These are phyloP conservation scores for Premnoplex brunnescens DNA, from an alignment of 2,797 vertebrate genomes.

Conservation along the genomic window DNA sequence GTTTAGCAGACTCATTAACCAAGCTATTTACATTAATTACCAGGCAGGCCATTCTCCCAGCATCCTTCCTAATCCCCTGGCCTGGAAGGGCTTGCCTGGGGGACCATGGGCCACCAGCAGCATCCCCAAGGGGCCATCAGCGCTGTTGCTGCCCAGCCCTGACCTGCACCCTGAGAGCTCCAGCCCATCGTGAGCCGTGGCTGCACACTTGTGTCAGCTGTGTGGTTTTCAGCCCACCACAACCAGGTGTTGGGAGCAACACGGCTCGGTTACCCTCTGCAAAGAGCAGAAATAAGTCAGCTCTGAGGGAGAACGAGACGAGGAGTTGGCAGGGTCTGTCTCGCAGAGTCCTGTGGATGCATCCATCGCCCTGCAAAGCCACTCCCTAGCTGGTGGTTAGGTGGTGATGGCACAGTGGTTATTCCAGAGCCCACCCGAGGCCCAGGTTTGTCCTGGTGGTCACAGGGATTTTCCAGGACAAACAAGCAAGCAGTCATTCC, in stretches of 20 bases:
- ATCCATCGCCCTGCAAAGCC: not conserved
- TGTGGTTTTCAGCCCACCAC: not conserved
- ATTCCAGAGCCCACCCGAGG: not conserved
- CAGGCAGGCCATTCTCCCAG: not conserved
- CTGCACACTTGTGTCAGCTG: not conserved
- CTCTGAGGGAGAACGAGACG: not conserved
- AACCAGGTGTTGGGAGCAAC: not conserved
- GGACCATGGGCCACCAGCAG: not conserved
- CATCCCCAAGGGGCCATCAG: not conserved
- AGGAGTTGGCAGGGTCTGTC: not conserved
- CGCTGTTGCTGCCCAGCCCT: not conserved
- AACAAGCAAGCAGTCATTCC: not conserved
- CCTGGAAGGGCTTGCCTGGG: not conserved
- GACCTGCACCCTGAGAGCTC: not conserved
- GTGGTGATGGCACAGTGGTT: not conserved
- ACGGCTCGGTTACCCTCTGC: not conserved
- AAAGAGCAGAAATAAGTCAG: not conserved
- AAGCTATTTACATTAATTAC: slow-evolving; percentile 35
- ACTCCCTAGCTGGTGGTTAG: not conserved
- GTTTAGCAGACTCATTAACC: slow-evolving; percentile 48
- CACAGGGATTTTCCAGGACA: not conserved
- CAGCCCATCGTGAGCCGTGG: not conserved
- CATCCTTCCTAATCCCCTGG: not conserved
- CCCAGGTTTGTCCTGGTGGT: not conserved
- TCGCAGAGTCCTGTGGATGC: not conserved